Percentiles rank a stretch among this genome's conserved stretches.
These are phyloP conservation scores for Pseudomugil tenellus DNA, from an alignment of 2,797 vertebrate genomes.

Conservation along the genomic window DNA sequence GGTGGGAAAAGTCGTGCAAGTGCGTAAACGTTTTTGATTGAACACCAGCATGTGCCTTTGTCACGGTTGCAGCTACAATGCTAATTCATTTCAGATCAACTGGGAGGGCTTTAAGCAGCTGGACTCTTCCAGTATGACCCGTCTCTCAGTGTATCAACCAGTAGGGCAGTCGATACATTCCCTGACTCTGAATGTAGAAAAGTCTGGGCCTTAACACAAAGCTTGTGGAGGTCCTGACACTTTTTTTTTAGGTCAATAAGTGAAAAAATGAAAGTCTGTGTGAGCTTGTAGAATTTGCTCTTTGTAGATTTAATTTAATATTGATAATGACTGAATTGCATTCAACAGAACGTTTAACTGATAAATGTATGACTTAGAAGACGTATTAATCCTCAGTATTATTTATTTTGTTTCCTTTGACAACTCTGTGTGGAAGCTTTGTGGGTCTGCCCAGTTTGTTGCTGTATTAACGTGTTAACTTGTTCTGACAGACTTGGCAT, in stretches of 20 bases:
- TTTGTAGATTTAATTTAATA: constrained; percentile 50
- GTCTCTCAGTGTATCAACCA: constrained; percentile 57
- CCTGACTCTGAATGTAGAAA: constrained; percentile 78
- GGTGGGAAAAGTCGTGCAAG: constrained; percentile 41
- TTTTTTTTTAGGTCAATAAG: constrained; percentile 27
- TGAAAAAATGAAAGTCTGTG: constrained; percentile 25
- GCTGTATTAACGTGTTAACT: constrained; percentile 51
- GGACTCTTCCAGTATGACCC: constrained; percentile 54
- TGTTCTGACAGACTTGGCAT: constrained; percentile 40
- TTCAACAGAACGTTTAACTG: constrained; percentile 47
- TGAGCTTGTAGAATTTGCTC: constrained; percentile 32
- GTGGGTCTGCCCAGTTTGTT: constrained; percentile 49
- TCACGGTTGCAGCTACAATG: constrained; percentile 53
- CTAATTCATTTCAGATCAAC: constrained; percentile 58
- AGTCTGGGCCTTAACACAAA: constrained; percentile 19
- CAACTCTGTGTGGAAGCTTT: constrained; percentile 53
- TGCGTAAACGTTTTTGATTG: constrained; percentile 52
- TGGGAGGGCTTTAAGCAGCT: constrained; percentile 60
- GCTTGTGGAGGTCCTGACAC: constrained; percentile 17
- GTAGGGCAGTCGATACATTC: constrained; percentile 77
- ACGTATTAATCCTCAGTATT: constrained; percentile 74
- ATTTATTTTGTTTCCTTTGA: constrained; percentile 71
- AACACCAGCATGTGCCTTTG: constrained; percentile 76
- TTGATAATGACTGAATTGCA: constrained; percentile 35
- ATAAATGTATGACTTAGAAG: constrained; percentile 53